Percentiles rank a stretch among this genome's conserved stretches.
Evolutionary conservation across 2,888 invertebrate genomes (phyloP).

Genomic region (Microplitis deprimator): DNA sequence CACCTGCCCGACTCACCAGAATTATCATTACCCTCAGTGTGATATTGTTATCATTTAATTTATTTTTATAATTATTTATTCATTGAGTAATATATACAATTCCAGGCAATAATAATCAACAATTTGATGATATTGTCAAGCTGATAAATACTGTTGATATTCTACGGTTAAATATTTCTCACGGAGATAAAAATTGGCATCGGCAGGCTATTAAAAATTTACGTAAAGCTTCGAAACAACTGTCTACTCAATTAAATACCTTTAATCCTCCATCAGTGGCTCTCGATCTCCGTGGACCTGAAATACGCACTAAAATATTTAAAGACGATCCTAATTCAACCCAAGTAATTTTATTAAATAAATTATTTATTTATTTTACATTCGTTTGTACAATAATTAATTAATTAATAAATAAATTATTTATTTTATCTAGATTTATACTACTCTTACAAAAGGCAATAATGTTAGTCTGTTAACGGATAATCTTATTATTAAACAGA

Average conservation of each 20-base stretch:
- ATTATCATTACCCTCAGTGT: conserved; percentile 75
- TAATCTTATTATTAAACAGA: conserved; percentile 44
- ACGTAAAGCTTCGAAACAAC: conserved; percentile 58
- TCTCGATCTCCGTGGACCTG: conserved; percentile 57
- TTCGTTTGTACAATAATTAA: background rate
- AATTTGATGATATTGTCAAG: conserved; percentile 47
- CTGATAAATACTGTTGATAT: conserved; percentile 55
- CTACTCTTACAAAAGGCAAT: conserved; percentile 40
- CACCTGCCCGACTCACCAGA: conserved; percentile 72
- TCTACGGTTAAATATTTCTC: conserved; percentile 55
- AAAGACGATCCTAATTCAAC: conserved; percentile 48
- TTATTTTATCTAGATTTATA: background rate
- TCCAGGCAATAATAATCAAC: conserved; percentile 34
- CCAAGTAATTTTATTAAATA: conserved; percentile 39
- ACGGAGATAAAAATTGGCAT: conserved; percentile 54
- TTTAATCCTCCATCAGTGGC: conserved; percentile 71
- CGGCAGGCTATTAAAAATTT: conserved; percentile 50
- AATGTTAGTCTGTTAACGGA: conserved; percentile 49
- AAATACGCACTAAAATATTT: conserved; percentile 58
- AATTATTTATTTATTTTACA: background rate
- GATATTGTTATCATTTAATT: background rate
- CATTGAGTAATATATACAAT: background rate
- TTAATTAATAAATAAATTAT: background rate
- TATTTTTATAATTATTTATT: background rate
- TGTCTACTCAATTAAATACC: background rate